These are phyloP conservation scores for Myodes glareolus DNA, from an alignment of 2,113 vertebrate species.

Conservation along the genomic window DNA sequence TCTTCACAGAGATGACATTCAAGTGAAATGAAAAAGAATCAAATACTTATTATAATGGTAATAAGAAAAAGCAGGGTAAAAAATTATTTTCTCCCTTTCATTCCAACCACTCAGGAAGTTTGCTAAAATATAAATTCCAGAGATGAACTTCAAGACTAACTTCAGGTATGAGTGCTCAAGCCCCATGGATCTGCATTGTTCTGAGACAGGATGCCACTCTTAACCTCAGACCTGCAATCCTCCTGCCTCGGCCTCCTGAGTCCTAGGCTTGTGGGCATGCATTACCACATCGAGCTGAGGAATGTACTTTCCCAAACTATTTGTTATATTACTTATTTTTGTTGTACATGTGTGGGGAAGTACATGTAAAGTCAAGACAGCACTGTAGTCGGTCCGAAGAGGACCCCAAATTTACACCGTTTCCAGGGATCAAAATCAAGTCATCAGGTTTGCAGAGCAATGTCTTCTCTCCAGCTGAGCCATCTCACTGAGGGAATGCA, in stretches of 20 bases:
- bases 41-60: neutral
- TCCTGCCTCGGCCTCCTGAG: neutral
- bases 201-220: neutral
- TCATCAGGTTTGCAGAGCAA: neutral
- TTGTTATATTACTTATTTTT: neutral
- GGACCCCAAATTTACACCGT: neutral
- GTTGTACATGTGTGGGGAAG: accelerated
- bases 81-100: neutral
- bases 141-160: neutral
- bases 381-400: neutral
- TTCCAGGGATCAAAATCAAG: neutral
- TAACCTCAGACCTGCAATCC: neutral
- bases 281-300: neutral
- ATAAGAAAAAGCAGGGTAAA: neutral
- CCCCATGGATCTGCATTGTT: neutral
- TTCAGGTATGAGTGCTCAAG: neutral
- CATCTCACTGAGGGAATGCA: neutral
- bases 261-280: neutral
- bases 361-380: neutral
- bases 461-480: accelerated
- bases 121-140: neutral
- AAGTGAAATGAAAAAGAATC: neutral
- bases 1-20: neutral
- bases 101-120: neutral
- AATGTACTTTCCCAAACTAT: neutral